Conservation (phyloP, 1,140 invertebrate species). For the Psilanteris sp. region DNA sequence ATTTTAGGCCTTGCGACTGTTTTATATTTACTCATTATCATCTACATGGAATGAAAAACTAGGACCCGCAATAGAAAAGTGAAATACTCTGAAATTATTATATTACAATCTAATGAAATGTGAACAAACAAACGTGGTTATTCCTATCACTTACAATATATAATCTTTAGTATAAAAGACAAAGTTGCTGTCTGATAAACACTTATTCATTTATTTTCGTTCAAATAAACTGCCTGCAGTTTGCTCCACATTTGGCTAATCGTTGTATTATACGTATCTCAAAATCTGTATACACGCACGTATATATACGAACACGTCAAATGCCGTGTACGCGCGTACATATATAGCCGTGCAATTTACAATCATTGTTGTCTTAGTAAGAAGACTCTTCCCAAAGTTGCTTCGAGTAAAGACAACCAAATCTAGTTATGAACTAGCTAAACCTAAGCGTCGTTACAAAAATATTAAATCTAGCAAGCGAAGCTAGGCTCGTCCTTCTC, state of each 20-base stretch:
- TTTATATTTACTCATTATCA: conserved; percentile 8
- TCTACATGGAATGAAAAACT: conserved; percentile 22
- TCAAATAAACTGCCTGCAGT: conserved; percentile 56
- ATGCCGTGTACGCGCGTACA: too few relatives aligned
- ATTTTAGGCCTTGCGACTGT: conserved; percentile 18
- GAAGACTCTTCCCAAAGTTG: conserved; percentile 4
- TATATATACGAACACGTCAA: too few relatives aligned
- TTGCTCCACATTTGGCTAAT: conserved; percentile 38
- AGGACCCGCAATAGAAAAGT: too few relatives aligned
- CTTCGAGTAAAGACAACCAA: conserved; percentile 31
- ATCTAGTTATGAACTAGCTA: conserved; percentile 72
- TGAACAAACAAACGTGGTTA: conserved; percentile 4
- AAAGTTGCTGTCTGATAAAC: neutral
- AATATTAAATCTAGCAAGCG: conserved; percentile 81
- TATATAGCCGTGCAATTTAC: conserved; percentile 1
- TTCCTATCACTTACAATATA: conserved; percentile 4
- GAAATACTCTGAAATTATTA: neutral
- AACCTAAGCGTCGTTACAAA: conserved; percentile 78
- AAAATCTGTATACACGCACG: neutral
- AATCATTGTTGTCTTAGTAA: conserved; percentile 10
- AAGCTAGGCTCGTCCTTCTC: conserved; percentile 68
- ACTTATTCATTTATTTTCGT: conserved; percentile 17
- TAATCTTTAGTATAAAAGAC: conserved; percentile 32
- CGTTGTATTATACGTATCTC: conserved; percentile 52
- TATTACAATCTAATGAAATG: neutral